These are phyloP conservation scores for Diphyllodes magnificus DNA, from an alignment of 2,113 vertebrate genomes.

Conservation along the genomic window DNA sequence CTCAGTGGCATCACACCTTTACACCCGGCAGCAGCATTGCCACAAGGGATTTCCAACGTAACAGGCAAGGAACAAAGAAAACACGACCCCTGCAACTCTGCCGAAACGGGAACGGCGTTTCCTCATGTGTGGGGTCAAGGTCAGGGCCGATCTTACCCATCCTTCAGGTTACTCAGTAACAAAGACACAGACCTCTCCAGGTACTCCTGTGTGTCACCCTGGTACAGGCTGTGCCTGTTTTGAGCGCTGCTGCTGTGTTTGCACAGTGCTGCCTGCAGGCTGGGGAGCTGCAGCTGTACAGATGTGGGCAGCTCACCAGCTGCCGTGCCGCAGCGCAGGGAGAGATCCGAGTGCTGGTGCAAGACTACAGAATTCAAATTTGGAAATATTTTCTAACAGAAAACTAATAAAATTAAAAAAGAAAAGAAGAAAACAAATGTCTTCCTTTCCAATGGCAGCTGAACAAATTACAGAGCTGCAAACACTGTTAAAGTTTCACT, in stretches of 20 bases:
- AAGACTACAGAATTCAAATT: accelerated
- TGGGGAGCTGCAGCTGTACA: accelerated
- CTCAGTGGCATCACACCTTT: not conserved
- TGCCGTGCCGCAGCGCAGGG: accelerated
- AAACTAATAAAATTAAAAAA: not conserved
- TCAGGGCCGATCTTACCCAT: not conserved
- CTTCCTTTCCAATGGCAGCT: not conserved
- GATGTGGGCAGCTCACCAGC: not conserved
- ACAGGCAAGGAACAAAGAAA: not conserved
- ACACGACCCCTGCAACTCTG: accelerated
- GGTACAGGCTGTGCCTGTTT: not conserved
- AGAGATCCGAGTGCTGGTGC: accelerated
- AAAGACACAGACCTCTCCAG: not conserved
- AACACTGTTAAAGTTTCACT: not conserved
- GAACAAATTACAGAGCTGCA: not conserved
- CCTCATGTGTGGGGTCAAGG: accelerated
- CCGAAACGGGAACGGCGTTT: not conserved
- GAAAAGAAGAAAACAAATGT: not conserved
- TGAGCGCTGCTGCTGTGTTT: not conserved
- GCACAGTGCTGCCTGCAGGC: not conserved
- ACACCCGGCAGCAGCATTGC: not conserved
- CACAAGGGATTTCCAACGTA: not conserved
- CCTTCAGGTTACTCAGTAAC: not conserved
- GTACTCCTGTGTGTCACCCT: not conserved
- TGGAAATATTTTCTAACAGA: not conserved